Evolutionary conservation across 2,888 invertebrate genomes (phyloP).

Genomic region (Erpobdella octoculata): DNA sequence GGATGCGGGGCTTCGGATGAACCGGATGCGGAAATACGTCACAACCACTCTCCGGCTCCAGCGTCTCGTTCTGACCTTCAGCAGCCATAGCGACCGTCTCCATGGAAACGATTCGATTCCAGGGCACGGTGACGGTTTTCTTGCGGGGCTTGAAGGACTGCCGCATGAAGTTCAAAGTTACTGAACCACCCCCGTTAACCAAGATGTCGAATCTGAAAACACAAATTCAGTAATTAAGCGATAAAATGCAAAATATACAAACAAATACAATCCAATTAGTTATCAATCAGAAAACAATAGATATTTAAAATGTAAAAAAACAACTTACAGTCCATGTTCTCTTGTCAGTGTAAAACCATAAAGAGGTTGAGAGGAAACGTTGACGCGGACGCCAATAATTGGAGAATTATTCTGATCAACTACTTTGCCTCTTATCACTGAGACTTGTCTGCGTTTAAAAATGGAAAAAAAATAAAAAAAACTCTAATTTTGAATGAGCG

Average conservation of each 20-base stretch:
- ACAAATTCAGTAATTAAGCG: background rate
- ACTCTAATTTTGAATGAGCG: no score
- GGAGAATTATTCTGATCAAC: slow-evolving; percentile 15
- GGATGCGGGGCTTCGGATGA: slow-evolving; percentile 45
- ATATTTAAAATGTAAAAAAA: background rate
- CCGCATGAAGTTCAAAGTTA: slow-evolving; percentile 24
- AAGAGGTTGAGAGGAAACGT: slow-evolving; percentile 25
- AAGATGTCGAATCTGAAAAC: slow-evolving; percentile 24
- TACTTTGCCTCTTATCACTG: slow-evolving; percentile 30
- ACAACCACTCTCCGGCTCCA: slow-evolving; percentile 39
- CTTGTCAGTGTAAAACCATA: slow-evolving; percentile 31
- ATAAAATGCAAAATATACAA: background rate
- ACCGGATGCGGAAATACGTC: slow-evolving; percentile 45
- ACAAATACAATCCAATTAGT: background rate
- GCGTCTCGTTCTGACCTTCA: slow-evolving; percentile 25
- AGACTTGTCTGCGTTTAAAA: slow-evolving; percentile 30
- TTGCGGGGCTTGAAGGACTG: background rate
- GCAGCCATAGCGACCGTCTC: slow-evolving; percentile 22
- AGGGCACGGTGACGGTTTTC: slow-evolving; percentile 22
- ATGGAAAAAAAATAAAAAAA: no score
- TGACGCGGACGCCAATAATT: slow-evolving; percentile 29
- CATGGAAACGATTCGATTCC: slow-evolving; percentile 26
- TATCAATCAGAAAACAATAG: background rate
- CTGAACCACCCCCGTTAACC: slow-evolving; percentile 28
- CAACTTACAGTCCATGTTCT: slow-evolving; percentile 31